These are phyloP conservation scores for Lepetodrilus schrolli DNA, from an alignment of 2,888 invertebrate species.

Conservation along the genomic window DNA sequence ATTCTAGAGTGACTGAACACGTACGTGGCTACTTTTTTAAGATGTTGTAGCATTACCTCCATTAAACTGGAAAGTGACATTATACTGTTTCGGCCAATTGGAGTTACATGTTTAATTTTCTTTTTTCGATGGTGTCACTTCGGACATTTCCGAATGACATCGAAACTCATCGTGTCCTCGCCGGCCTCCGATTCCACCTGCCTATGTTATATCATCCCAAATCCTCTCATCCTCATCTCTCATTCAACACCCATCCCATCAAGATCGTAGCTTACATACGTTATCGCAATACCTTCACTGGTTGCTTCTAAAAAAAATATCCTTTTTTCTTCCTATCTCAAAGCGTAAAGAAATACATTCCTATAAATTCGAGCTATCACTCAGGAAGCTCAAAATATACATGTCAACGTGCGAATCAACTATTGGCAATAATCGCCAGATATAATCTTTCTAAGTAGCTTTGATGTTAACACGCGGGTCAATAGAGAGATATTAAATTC, in stretches of 20 bases:
- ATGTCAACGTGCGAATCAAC: neutral
- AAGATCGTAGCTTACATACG: neutral
- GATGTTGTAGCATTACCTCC: too few relatives aligned
- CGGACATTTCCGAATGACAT: too few relatives aligned
- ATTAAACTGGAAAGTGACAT: too few relatives aligned
- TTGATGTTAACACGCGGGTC: neutral
- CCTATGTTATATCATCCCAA: neutral
- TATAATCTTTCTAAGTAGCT: slow-evolving; percentile 1
- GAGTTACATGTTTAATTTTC: too few relatives aligned
- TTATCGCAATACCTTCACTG: slow-evolving; percentile 4
- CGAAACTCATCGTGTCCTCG: neutral
- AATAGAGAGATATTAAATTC: too few relatives aligned
- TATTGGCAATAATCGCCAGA: neutral
- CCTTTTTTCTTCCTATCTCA: neutral
- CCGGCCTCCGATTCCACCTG: neutral
- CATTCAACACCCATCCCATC: neutral
- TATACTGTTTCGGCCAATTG: too few relatives aligned
- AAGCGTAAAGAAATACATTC: too few relatives aligned
- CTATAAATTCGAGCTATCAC: too few relatives aligned
- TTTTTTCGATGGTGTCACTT: too few relatives aligned
- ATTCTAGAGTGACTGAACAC: too few relatives aligned
- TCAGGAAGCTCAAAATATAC: neutral
- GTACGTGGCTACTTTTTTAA: too few relatives aligned
- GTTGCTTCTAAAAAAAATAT: neutral
- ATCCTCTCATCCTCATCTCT: neutral